Evolutionary conservation across 2,888 invertebrate genomes (phyloP).

Genomic region (Dasysyrphus albostriatus): DNA sequence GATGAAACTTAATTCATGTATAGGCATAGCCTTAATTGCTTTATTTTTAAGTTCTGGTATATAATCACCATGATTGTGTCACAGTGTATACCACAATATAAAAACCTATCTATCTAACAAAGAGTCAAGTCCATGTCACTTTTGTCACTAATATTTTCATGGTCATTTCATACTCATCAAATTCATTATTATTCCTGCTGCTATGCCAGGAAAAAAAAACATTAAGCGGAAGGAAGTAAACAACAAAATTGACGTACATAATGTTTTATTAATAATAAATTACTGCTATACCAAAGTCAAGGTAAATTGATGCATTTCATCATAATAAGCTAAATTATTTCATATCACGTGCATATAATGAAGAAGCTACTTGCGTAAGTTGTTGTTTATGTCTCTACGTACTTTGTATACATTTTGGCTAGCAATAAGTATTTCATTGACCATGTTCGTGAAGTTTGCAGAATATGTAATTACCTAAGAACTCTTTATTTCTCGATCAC

Average conservation of each 20-base stretch:
- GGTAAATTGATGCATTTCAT: not conserved
- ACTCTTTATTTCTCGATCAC: too few relatives aligned
- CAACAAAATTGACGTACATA: slow-evolving; percentile 39
- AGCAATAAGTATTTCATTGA: not conserved
- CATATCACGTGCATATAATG: slow-evolving; percentile 3
- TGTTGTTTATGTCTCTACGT: slow-evolving; percentile 2
- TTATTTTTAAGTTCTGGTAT: too few relatives aligned
- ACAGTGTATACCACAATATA: too few relatives aligned
- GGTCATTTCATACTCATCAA: slow-evolving; percentile 9
- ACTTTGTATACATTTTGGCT: not conserved
- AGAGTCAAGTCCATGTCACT: not conserved
- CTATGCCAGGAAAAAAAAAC: not conserved
- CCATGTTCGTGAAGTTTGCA: not conserved
- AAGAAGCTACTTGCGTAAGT: not conserved
- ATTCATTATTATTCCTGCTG: not conserved
- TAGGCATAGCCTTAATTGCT: too few relatives aligned
- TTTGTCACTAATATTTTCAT: slow-evolving; percentile 6
- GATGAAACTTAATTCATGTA: too few relatives aligned
- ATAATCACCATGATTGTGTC: too few relatives aligned
- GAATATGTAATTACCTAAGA: too few relatives aligned
- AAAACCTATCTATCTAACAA: too few relatives aligned
- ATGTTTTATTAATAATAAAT: slow-evolving; percentile 32
- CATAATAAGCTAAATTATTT: slow-evolving; percentile 6
- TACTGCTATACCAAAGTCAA: not conserved
- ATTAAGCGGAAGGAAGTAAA: slow-evolving; percentile 41